These are phyloP conservation scores for Microvelia longipes DNA, from an alignment of 1,140 invertebrate species.

Conservation along the genomic window DNA sequence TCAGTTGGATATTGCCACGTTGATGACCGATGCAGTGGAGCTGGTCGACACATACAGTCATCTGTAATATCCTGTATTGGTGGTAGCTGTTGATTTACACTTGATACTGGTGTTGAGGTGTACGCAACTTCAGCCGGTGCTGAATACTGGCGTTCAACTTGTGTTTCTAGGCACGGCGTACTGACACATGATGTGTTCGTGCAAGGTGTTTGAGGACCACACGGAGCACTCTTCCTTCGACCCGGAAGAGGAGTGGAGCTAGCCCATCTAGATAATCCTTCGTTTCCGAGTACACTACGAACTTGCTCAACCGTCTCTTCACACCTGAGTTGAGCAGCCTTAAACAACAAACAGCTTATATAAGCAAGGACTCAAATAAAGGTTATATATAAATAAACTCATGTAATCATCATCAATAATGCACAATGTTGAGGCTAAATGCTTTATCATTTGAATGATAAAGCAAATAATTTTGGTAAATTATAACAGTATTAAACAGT, in stretches of 20 bases:
- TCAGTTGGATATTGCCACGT: slow-evolving; percentile 36
- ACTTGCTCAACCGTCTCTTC: slow-evolving; percentile 38
- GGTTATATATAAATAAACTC: no score
- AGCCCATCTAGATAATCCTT: slow-evolving; percentile 7
- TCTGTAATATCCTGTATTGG: neutral
- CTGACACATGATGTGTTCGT: slow-evolving; percentile 9
- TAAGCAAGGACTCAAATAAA: no score
- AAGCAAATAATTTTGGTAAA: no score
- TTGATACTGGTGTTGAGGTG: neutral
- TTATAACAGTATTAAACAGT: no score
- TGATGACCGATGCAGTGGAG: slow-evolving; percentile 9
- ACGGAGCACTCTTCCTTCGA: slow-evolving; percentile 3
- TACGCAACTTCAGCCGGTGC: no score
- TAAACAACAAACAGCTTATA: no score
- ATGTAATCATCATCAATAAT: no score
- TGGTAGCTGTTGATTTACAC: neutral
- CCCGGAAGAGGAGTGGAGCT: neutral
- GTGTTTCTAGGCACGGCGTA: neutral
- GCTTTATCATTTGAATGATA: no score
- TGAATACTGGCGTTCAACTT: no score
- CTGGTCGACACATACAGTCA: neutral
- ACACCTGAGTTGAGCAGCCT: slow-evolving; percentile 39
- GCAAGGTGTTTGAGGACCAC: slow-evolving; percentile 16
- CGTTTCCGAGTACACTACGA: slow-evolving; percentile 27
- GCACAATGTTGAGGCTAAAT: no score